Conservation (phyloP, 1,140 invertebrate genomes). For the Halyomorpha halys region DNA sequence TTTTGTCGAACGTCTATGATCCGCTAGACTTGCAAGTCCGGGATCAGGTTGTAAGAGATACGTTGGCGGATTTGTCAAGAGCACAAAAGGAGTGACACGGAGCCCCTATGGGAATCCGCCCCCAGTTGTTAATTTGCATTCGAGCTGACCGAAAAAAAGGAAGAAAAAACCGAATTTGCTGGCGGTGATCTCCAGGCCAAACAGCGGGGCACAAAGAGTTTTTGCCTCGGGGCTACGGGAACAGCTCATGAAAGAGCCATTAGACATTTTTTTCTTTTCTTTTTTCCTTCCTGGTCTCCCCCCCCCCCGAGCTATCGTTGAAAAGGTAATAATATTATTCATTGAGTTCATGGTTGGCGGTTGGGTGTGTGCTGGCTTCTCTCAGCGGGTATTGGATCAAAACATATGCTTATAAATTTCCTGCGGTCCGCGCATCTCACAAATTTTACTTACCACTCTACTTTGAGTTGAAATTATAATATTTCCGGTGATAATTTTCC, state of each 20-base stretch:
- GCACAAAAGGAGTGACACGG: neutral
- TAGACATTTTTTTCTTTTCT: neutral
- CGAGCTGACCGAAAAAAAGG: neutral
- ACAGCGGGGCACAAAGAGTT: neutral
- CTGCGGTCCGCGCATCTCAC: too few species aligned
- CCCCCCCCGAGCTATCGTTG: neutral
- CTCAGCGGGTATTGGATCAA: too few species aligned
- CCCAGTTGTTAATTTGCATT: constrained; percentile 6
- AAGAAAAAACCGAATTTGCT: neutral
- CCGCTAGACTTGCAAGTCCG: constrained; percentile 1
- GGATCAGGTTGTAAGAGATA: constrained; percentile 1
- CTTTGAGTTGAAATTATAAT: too few species aligned
- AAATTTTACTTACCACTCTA: too few species aligned
- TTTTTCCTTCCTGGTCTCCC: neutral
- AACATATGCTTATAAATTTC: too few species aligned
- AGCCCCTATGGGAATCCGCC: neutral
- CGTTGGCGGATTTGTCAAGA: constrained; percentile 1
- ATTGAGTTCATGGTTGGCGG: neutral
- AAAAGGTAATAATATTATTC: constrained; percentile 10
- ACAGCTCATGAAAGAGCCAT: neutral
- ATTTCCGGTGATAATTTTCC: too few species aligned
- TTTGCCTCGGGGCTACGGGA: neutral
- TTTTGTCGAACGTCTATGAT: neutral
- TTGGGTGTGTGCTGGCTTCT: neutral
- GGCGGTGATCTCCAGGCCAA: neutral